phyloP scores from a whole-genome alignment of 2,113 vertebrate genomes.

The Lycaon pictus region DNA sequence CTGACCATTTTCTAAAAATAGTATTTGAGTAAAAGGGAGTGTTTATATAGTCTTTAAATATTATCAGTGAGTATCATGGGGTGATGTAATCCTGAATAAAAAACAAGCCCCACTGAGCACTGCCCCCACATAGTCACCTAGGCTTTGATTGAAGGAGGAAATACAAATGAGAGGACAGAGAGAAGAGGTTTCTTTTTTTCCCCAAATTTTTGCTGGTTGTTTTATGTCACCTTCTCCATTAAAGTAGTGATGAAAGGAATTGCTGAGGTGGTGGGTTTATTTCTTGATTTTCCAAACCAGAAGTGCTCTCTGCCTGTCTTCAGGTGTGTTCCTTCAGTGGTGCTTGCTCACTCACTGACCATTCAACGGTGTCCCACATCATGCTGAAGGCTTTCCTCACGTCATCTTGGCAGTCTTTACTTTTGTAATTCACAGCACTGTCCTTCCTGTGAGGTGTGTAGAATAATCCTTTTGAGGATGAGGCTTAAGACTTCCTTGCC shows the following conservation, averaged over 20 bases:
- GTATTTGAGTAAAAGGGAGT: neutral
- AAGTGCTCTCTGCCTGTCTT: neutral
- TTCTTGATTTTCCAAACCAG: neutral
- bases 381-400: neutral
- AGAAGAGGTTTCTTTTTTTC: neutral
- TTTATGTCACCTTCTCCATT: neutral
- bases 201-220: neutral
- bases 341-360: neutral
- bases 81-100: neutral
- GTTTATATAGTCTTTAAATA: neutral
- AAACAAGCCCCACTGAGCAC: neutral
- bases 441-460: neutral
- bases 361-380: neutral
- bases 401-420: neutral
- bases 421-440: neutral
- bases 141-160: neutral
- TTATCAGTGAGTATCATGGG: neutral
- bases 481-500: neutral
- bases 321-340: neutral
- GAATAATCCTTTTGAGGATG: neutral
- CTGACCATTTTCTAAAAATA: constrained; percentile 6
- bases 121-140: neutral
- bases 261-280: neutral
- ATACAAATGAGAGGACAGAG: neutral
- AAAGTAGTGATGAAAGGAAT: neutral